A percentile compares a stretch with the other conserved stretches of the same genome.
Conservation (phyloP, 1,140 invertebrate species). For the Agrypnia vestita region DNA sequence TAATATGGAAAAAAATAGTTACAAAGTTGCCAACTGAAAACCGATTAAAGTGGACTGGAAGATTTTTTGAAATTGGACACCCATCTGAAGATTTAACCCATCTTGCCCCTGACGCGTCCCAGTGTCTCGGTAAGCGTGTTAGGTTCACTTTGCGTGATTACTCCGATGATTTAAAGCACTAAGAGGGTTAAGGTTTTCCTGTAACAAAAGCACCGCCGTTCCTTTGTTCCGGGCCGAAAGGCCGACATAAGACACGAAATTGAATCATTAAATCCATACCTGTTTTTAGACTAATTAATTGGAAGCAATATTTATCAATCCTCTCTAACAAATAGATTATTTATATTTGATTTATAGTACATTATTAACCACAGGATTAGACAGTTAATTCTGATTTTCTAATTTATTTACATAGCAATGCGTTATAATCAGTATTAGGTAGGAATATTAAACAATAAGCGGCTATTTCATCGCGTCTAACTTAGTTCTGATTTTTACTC, state of each 20-base stretch:
- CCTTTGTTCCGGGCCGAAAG: constrained; percentile 15
- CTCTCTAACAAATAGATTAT: constrained; percentile 28
- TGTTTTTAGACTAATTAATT: constrained; percentile 51
- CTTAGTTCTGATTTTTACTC: no score
- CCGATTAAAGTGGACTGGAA: no score
- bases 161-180: constrained; percentile 13
- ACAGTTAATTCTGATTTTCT: neutral
- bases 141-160: neutral
- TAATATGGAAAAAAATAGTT: no score
- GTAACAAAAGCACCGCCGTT: constrained; percentile 34
- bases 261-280: constrained; percentile 57
- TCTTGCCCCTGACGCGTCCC: neutral
- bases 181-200: constrained; percentile 21
- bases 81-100: neutral
- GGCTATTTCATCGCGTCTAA: no score
- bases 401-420: no score
- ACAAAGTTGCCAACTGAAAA: no score
- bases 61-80: no score
- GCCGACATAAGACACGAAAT: constrained; percentile 42
- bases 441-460: no score
- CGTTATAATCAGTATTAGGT: no score
- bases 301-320: constrained; percentile 49
- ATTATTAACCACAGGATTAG: constrained; percentile 24
- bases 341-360: constrained; percentile 34
- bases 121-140: neutral